Percentiles rank a stretch among this genome's conserved stretches.
Evolutionary conservation across 2,113 vertebrate genomes (phyloP).

Genomic region (Papio anubis): DNA sequence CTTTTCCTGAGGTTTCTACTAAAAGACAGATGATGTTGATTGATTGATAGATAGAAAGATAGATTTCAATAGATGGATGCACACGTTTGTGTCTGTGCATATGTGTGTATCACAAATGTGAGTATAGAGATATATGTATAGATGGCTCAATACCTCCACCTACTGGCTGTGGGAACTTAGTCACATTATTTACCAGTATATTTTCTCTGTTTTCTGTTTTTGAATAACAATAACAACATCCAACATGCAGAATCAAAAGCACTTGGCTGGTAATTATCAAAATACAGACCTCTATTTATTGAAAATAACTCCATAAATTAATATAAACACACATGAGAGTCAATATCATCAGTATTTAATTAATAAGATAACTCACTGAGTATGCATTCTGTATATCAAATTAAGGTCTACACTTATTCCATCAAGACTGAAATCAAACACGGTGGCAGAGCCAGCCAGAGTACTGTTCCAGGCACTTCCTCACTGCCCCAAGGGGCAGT

Average conservation of each 20-base stretch:
- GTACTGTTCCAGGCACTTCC: rapidly evolving
- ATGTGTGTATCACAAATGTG: too few species aligned
- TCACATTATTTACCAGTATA: neutral
- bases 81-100: rapidly evolving
- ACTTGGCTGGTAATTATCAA: neutral
- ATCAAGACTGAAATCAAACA: neutral
- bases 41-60: neutral
- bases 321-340: neutral
- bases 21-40: neutral
- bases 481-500: rapidly evolving
- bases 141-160: conserved; percentile 66
- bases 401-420: neutral
- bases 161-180: conserved; percentile 47
- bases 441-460: rapidly evolving
- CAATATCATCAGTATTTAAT: neutral
- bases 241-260: neutral
- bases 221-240: neutral
- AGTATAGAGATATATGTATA: neutral
- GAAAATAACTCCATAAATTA: neutral
- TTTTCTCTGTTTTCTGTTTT: neutral
- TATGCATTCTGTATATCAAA: neutral
- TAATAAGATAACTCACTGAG: neutral
- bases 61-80: neutral
- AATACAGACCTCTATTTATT: neutral
- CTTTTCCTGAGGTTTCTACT: neutral